Evolutionary conservation across 2,797 vertebrate species (phyloP).

Genomic region (Myripristis murdjan): DNA sequence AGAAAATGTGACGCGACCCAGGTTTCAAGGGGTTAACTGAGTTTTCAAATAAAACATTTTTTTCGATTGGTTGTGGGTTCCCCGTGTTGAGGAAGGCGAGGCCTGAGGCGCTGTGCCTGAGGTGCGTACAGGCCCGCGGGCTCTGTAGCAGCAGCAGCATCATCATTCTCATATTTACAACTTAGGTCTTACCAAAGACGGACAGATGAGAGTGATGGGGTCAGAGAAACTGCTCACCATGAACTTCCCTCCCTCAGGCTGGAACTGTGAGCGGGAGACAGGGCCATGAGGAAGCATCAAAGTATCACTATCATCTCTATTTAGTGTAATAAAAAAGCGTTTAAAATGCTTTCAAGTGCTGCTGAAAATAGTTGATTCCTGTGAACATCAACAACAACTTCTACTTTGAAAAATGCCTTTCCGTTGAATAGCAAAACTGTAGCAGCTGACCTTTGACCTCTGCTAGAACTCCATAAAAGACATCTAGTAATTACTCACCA

Average conservation of each 20-base stretch:
- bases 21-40: too few species aligned
- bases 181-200: slow-evolving; percentile 79
- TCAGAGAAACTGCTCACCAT: slow-evolving; percentile 84
- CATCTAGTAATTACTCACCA: slow-evolving; percentile 77
- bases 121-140: too few species aligned
- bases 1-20: too few species aligned
- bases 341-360: not conserved
- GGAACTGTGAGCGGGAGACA: slow-evolving; percentile 78
- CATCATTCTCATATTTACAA: not conserved
- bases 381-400: not conserved
- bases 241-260: slow-evolving; percentile 83
- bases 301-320: not conserved
- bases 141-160: too few species aligned
- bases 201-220: slow-evolving; percentile 85
- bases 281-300: not conserved
- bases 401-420: not conserved
- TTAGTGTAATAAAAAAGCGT: not conserved
- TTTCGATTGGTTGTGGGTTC: too few species aligned
- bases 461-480: not conserved
- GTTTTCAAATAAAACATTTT: too few species aligned
- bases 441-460: slow-evolving; percentile 20
- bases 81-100: too few species aligned
- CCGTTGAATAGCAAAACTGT: not conserved
- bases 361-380: not conserved
- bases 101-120: too few species aligned